Conservation (phyloP, 2,797 vertebrate species). For the Pangasius larnaudii region DNA sequence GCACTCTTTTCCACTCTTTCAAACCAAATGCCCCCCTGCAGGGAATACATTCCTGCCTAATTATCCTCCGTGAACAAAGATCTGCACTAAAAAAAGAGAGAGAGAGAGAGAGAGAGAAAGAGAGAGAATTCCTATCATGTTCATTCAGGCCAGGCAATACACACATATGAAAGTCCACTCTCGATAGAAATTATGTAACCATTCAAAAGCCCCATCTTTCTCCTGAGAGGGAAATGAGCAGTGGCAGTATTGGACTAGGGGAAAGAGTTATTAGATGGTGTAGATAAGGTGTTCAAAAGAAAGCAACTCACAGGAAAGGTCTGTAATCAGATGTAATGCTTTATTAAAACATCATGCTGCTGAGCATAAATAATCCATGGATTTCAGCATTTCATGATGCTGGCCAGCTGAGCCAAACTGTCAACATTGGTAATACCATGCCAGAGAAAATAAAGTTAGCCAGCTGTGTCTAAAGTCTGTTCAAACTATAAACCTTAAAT, state of each 20-base stretch:
- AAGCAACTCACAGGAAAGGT: not conserved
- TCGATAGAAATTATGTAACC: not conserved
- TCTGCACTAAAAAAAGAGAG: conserved; percentile 58
- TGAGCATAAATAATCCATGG: conserved; percentile 10
- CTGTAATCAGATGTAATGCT: not conserved
- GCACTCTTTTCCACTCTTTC: conserved; percentile 59
- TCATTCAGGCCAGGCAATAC: conserved; percentile 68
- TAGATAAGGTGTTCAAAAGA: not conserved
- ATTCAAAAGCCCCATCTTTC: not conserved
- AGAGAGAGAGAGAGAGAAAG: conserved; percentile 59
- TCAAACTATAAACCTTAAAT: not conserved
- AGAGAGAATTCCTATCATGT: conserved; percentile 69
- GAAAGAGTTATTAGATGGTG: not conserved
- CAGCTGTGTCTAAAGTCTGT: not conserved
- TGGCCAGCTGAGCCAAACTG: not conserved
- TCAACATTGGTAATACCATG: not conserved
- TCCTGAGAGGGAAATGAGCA: not conserved
- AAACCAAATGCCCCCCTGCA: conserved; percentile 60
- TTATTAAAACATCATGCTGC: conserved; percentile 12
- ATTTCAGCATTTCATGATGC: not conserved
- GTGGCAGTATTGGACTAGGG: not conserved
- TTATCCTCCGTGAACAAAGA: conserved; percentile 73
- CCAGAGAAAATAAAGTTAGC: not conserved
- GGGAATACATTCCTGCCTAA: conserved; percentile 76
- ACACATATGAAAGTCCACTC: conserved; percentile 63